Evolutionary conservation across 92 coral and sea anemone genomes (phyloP).

Genomic region (Muricea muricata): DNA sequence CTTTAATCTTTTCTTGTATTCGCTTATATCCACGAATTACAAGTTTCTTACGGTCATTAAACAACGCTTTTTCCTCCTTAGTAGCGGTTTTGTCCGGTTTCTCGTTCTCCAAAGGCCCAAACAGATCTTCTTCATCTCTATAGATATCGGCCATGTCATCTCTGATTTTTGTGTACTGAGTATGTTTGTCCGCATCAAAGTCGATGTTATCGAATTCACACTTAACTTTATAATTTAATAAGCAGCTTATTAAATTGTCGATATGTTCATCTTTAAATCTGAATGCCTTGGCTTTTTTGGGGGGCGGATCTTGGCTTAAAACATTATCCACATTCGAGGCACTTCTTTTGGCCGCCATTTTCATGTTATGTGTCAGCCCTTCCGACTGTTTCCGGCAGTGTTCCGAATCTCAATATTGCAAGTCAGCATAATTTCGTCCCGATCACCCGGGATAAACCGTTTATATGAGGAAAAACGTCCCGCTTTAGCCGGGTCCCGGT

Average conservation of each 20-base stretch:
- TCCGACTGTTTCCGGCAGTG: too few relatives aligned
- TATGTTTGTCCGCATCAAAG: conserved; percentile 19
- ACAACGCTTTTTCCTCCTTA: not conserved
- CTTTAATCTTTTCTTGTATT: too few relatives aligned
- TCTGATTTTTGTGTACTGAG: conserved; percentile 11
- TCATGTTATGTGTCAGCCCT: not conserved
- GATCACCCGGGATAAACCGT: conserved; percentile 1
- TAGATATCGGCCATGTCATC: conserved; percentile 1
- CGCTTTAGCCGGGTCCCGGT: conserved; percentile 22
- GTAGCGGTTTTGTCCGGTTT: not conserved
- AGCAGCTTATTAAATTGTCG: not conserved
- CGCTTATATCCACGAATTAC: too few relatives aligned
- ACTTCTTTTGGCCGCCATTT: not conserved
- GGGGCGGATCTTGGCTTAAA: too few relatives aligned
- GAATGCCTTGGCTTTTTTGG: conserved; percentile 3
- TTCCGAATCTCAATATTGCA: too few relatives aligned
- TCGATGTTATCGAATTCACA: conserved; percentile 18
- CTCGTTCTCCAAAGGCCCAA: too few relatives aligned
- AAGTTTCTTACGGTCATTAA: too few relatives aligned
- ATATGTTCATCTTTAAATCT: conserved; percentile 11
- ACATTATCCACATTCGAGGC: too few relatives aligned
- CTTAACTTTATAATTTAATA: conserved; percentile 4
- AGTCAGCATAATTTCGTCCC: conserved; percentile 20
- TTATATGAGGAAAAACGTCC: conserved; percentile 17
- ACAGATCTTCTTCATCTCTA: conserved; percentile 5